Base-by-base conservation (phyloP, 2,797 vertebrate species). In the Loris lydekkerianus region DNA sequence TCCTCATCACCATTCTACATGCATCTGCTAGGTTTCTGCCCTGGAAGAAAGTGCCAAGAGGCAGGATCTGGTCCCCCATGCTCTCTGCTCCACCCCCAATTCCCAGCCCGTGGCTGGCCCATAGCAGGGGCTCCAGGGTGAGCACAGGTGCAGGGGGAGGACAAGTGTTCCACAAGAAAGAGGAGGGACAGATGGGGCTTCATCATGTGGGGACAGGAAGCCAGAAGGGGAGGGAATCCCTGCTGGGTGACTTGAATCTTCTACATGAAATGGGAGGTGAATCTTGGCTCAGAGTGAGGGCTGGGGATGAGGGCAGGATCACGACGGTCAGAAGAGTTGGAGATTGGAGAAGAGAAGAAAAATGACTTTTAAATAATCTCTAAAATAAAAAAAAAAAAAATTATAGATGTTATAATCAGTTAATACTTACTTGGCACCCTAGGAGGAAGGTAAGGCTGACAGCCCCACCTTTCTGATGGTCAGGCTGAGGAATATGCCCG, bases 201-300 rank as follows among this genome's bases (percentile, higher is more conserved):
- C 31, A 3, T 0, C 1, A 0, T 34, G 60, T 0, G 3, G 67
- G 49, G n/a, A 6, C 37, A 72, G 80, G 40, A 13, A 15, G 14
- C 34, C 10, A 63, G 49, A 72, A 29, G 43, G 3, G 1, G 34
- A 43, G 25, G 56, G 58, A n/a, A 6, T 14, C 58, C 61, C n/a
- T 17, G 49, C 40, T 31, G 9, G 31, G 43, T 2, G 9, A 58
- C 29, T 21, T 1, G 37, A 43, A 43, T 65, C 72, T 37, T 60
- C 56, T 23, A 0, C 0, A 10, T 23, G n/a, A 60, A 65, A 63
- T 17, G 18, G 67, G 46, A 70, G 34, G 46, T 37, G 61, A 82
- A 40, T 56, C 85, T 63, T 25, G 46, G 91, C 43, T 93, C 43
- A 7, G 25, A 40, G 78, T 23, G 25, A 34, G 76, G 53, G 15